phyloP scores from a whole-genome alignment of 1,140 invertebrate genomes.

The Sycophila sp. region DNA sequence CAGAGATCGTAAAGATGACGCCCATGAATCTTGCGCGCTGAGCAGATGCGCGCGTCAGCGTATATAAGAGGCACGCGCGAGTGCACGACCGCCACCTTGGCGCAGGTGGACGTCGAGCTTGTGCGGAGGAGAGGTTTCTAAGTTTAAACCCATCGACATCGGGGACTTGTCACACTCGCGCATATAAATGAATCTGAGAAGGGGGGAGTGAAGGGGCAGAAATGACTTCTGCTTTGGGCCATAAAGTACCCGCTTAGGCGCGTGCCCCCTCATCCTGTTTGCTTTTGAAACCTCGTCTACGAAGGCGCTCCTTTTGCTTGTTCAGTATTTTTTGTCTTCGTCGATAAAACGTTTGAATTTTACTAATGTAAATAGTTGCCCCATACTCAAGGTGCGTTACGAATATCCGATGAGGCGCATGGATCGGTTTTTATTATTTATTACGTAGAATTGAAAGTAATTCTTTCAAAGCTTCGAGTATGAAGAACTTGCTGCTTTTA shows the following conservation, averaged over 20 bases:
- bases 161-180: background rate
- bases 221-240: too few relatives aligned
- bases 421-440: too few relatives aligned
- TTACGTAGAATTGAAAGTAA: too few relatives aligned
- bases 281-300: too few relatives aligned
- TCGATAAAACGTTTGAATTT: background rate
- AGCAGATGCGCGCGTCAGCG: background rate
- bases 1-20: too few relatives aligned
- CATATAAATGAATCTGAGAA: background rate
- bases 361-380: too few relatives aligned
- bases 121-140: background rate
- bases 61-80: background rate
- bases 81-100: background rate
- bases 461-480: too few relatives aligned
- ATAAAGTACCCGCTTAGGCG: background rate
- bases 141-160: slow-evolving; percentile 17
- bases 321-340: background rate
- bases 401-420: too few relatives aligned
- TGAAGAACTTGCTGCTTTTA: too few relatives aligned
- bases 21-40: too few relatives aligned
- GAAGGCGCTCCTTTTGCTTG: too few relatives aligned
- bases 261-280: background rate
- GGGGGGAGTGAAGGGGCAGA: background rate
- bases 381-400: too few relatives aligned
- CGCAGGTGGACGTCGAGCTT: background rate